Evolutionary conservation across 2,888 invertebrate genomes (phyloP).

Genomic region (Caenorhabditis sp.): DNA sequence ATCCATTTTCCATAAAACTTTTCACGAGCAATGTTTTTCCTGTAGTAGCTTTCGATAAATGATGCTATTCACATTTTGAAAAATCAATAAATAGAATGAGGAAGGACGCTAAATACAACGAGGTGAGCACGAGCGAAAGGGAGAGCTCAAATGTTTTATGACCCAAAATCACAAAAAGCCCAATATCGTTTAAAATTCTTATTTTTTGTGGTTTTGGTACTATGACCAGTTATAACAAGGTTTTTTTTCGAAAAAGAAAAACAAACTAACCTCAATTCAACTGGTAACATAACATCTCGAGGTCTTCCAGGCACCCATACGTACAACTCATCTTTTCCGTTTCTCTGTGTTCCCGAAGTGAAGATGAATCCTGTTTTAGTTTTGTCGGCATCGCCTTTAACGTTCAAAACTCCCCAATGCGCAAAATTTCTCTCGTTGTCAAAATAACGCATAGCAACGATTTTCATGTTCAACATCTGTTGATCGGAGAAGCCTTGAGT

Average conservation of each 20-base stretch:
- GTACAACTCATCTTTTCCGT: slow-evolving; percentile 4
- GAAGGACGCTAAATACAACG: no score
- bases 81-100: not conserved
- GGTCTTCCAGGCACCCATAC: not conserved
- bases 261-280: not conserved
- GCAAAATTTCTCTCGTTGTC: not conserved
- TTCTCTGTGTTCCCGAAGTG: not conserved
- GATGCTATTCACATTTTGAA: not conserved
- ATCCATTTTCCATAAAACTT: not conserved
- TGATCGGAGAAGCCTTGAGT: not conserved
- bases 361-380: not conserved
- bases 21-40: not conserved
- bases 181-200: no score
- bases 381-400: not conserved
- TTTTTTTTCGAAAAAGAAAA: not conserved
- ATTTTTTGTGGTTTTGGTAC: no score
- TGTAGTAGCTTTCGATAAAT: not conserved
- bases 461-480: not conserved
- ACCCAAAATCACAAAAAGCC: no score
- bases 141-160: no score
- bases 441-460: not conserved
- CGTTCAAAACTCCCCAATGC: not conserved
- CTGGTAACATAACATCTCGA: not conserved
- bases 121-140: no score
- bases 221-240: no score